phyloP scores from a whole-genome alignment of 2,888 invertebrate genomes.

The Caenorhabditis auriculariae region DNA sequence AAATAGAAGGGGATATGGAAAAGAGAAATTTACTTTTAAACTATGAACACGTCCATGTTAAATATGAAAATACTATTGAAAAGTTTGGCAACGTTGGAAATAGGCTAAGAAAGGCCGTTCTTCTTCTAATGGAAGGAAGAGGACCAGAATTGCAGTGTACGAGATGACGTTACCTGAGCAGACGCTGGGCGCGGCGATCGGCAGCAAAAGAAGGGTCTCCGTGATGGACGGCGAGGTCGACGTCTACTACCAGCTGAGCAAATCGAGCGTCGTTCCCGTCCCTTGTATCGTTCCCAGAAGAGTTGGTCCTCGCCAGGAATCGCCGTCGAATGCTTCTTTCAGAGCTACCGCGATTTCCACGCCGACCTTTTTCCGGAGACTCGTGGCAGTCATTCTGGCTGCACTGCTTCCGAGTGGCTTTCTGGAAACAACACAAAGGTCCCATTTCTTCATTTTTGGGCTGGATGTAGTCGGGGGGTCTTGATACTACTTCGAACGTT shows the following conservation, averaged over 20 bases:
- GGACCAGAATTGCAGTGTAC: constrained; percentile 63
- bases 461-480: too few species aligned
- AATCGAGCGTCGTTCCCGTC: constrained; percentile 83
- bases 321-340: constrained; percentile 45
- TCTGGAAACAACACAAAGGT: constrained; percentile 73
- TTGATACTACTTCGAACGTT: neutral
- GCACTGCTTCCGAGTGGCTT: constrained; percentile 82
- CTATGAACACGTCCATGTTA: too few species aligned
- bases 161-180: constrained; percentile 84
- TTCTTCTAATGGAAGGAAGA: too few species aligned
- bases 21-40: too few species aligned
- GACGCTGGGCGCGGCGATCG: constrained; percentile 87
- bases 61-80: too few species aligned
- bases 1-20: too few species aligned
- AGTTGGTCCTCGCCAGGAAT: constrained; percentile 68
- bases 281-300: constrained; percentile 92
- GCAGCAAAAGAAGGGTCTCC: constrained; percentile 82
- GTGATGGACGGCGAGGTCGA: constrained; percentile 94
- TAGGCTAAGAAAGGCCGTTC: too few species aligned
- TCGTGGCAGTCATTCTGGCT: constrained; percentile 77
- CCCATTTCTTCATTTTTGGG: neutral
- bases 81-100: too few species aligned
- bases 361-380: constrained; percentile 91
- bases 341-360: constrained; percentile 91
- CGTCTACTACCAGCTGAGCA: constrained; percentile 82